Percentiles rank a stretch among this genome's conserved stretches.
Evolutionary conservation across 2,888 invertebrate species (phyloP).

Genomic region (Hemaris fuciformis): DNA sequence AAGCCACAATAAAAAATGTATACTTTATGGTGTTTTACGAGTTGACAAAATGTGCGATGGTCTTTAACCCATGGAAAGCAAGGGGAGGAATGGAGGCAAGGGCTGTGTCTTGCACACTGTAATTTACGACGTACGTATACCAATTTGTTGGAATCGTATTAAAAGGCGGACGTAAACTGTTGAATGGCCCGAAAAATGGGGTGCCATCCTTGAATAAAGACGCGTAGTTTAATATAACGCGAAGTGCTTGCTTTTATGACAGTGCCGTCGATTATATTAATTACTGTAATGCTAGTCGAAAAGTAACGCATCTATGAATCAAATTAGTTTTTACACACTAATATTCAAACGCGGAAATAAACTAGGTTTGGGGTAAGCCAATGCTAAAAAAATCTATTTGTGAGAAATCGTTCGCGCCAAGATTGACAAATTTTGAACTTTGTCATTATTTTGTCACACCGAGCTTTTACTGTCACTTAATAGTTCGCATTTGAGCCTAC

Average conservation of each 20-base stretch:
- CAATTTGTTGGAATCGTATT: conserved; percentile 76
- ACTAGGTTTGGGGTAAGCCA: no score
- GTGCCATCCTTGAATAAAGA: conserved; percentile 40
- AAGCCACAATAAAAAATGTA: not conserved
- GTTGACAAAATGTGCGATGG: not conserved
- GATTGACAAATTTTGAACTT: no score
- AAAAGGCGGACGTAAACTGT: conserved; percentile 73
- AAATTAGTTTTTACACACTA: no score
- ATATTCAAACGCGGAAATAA: no score
- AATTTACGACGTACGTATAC: conserved; percentile 68
- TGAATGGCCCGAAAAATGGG: conserved; percentile 76
- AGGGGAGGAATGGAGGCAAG: conserved; percentile 32
- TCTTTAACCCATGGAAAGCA: conserved; percentile 21
- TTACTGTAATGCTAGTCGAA: not conserved
- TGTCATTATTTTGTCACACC: no score
- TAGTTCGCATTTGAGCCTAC: no score
- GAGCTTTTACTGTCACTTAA: no score
- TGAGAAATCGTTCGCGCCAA: no score
- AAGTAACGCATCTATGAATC: not conserved
- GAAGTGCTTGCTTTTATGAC: not conserved
- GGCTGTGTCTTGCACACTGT: conserved; percentile 61
- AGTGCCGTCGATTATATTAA: not conserved
- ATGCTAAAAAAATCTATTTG: no score
- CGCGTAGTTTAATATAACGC: conserved; percentile 16
- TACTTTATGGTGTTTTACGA: not conserved